These are phyloP conservation scores for Drosophila helvetica DNA, from an alignment of 2,888 invertebrate species.

Conservation along the genomic window DNA sequence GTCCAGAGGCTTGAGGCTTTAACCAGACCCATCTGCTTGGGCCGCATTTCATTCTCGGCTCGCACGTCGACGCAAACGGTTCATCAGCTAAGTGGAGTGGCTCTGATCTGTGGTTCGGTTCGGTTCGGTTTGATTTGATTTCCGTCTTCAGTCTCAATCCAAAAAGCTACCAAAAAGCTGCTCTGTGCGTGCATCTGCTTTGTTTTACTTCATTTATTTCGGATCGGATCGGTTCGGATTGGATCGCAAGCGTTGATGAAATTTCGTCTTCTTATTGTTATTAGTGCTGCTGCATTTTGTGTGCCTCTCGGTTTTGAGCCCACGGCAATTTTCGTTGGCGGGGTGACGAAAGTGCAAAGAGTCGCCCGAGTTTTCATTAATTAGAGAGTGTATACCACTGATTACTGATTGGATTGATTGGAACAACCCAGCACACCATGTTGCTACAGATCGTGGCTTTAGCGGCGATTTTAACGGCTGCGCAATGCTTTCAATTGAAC, in stretches of 20 bases:
- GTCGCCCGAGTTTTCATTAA: slow-evolving; percentile 35
- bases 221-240: slow-evolving; percentile 17
- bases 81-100: slow-evolving; percentile 33
- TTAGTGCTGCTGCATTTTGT: slow-evolving; percentile 35
- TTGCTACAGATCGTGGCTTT: slow-evolving; percentile 45
- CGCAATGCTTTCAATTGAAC: slow-evolving; percentile 70
- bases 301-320: slow-evolving; percentile 31
- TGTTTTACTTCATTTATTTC: slow-evolving; percentile 43
- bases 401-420: slow-evolving; percentile 25
- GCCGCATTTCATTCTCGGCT: slow-evolving; percentile 70
- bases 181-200: slow-evolving; percentile 28
- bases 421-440: slow-evolving; percentile 28
- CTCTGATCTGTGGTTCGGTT: slow-evolving; percentile 16
- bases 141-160: slow-evolving; percentile 23
- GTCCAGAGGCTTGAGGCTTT: slow-evolving; percentile 5
- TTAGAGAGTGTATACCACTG: slow-evolving; percentile 41
- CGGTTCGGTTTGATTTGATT: slow-evolving; percentile 14
- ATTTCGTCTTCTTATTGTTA: slow-evolving; percentile 49
- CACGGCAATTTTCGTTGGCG: slow-evolving; percentile 40
- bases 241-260: slow-evolving; percentile 39
- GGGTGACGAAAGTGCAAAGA: slow-evolving; percentile 61
- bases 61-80: slow-evolving; percentile 67
- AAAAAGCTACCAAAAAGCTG: slow-evolving; percentile 18
- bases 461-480: slow-evolving; percentile 41
- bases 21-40: slow-evolving; percentile 55